phyloP scores from a whole-genome alignment of 2,888 invertebrate genomes.

The Leptopterna dolabrata region DNA sequence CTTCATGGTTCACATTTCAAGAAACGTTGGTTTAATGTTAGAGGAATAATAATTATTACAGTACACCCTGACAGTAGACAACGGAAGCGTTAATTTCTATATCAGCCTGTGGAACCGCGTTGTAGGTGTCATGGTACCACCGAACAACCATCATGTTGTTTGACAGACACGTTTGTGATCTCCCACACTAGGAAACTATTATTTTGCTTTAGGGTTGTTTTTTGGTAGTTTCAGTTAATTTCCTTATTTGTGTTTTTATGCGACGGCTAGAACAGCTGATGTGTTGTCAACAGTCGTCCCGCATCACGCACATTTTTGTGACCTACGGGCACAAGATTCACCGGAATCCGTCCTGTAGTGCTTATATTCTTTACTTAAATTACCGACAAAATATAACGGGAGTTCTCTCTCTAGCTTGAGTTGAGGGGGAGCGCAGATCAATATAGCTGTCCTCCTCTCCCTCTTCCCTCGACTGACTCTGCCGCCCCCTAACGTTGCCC shows the following conservation, averaged over 20 bases:
- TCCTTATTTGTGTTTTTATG: background rate
- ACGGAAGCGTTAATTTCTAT: too few species aligned
- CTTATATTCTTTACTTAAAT: conserved; percentile 54
- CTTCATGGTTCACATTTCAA: too few species aligned
- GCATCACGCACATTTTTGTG: background rate
- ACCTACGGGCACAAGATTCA: background rate
- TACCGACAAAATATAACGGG: conserved; percentile 57
- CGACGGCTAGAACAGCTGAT: background rate
- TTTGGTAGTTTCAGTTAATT: too few species aligned
- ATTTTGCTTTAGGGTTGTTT: too few species aligned
- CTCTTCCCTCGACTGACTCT: conserved; percentile 44
- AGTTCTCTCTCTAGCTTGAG: conserved; percentile 54
- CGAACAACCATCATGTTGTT: too few species aligned
- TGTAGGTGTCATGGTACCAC: too few species aligned
- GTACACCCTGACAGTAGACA: too few species aligned
- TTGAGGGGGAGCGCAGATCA: conserved; percentile 58
- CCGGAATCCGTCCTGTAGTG: background rate
- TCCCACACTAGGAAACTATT: too few species aligned
- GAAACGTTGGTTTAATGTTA: too few species aligned
- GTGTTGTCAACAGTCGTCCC: background rate
- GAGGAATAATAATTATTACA: too few species aligned
- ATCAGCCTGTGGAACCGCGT: too few species aligned
- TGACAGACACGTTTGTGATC: too few species aligned
- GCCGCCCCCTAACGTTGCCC: conserved; percentile 16
- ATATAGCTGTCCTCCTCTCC: conserved; percentile 60